A percentile compares a stretch with the other conserved stretches of the same genome.
These are phyloP conservation scores for Esox niger DNA, from an alignment of 2,113 vertebrate genomes.

Conservation along the genomic window DNA sequence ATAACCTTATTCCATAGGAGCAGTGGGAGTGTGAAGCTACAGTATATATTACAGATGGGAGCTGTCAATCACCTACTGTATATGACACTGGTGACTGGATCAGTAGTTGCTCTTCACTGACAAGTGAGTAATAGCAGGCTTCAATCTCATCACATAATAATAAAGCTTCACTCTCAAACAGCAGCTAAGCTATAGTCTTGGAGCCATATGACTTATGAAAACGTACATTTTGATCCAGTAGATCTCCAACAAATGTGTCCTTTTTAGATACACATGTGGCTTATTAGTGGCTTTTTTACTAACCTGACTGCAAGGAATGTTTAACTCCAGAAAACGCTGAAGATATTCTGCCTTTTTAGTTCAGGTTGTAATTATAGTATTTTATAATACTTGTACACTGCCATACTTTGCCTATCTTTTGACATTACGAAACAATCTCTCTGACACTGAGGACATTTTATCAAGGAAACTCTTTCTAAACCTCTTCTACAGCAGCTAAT, in stretches of 20 bases:
- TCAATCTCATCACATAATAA: not conserved
- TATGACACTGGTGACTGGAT: not conserved
- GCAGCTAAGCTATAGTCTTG: not conserved
- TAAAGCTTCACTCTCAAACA: conserved; percentile 1
- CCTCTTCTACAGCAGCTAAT: too few species aligned
- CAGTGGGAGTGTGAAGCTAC: not conserved
- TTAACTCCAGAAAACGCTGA: not conserved
- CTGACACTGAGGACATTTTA: too few species aligned
- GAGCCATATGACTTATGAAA: not conserved
- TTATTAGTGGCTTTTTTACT: too few species aligned
- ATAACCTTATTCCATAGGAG: not conserved
- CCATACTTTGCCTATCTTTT: not conserved
- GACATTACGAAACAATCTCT: too few species aligned
- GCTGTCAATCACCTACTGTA: not conserved
- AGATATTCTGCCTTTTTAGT: not conserved
- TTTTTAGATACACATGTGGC: too few species aligned
- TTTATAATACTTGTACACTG: not conserved
- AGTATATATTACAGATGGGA: not conserved
- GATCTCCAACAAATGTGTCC: too few species aligned
- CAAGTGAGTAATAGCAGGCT: not conserved
- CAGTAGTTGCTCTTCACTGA: not conserved
- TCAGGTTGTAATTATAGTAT: not conserved
- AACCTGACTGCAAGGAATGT: not conserved
- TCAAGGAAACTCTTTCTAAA: too few species aligned
- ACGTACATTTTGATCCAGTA: not conserved